Conservation (phyloP, 2,797 vertebrate genomes). For the Epinephelus awoara region DNA sequence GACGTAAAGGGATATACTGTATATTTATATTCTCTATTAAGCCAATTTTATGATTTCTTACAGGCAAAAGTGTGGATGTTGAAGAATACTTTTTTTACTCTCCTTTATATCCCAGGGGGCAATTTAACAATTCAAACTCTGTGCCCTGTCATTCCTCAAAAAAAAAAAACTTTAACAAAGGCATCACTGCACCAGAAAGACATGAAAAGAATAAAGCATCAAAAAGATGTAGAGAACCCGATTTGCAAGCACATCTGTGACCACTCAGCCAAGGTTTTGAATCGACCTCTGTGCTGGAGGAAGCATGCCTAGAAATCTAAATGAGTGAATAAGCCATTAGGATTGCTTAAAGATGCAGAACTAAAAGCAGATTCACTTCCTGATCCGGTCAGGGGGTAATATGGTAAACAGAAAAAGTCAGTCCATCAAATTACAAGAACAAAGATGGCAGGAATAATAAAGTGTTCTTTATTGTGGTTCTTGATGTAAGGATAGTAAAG, state of each 20-base stretch:
- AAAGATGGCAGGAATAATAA: neutral
- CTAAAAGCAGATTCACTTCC: neutral
- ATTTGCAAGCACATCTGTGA: conserved; percentile 32
- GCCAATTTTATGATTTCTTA: conserved; percentile 15
- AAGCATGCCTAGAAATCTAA: conserved; percentile 9
- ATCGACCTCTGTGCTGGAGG: conserved; percentile 5
- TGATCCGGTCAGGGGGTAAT: neutral
- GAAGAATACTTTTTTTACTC: neutral
- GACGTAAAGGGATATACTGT: neutral
- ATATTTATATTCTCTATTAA: conserved; percentile 5
- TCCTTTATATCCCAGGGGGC: neutral
- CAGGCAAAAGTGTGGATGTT: neutral
- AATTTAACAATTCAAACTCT: conserved; percentile 23
- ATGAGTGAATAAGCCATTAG: neutral
- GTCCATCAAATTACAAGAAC: neutral
- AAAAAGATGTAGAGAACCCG: conserved; percentile 25
- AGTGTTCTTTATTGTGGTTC: neutral
- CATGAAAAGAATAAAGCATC: conserved; percentile 43
- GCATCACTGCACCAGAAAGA: conserved; percentile 5
- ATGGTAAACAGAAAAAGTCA: neutral
- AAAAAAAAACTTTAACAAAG: conserved; percentile 27
- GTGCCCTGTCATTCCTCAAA: conserved; percentile 1
- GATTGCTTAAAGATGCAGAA: neutral
- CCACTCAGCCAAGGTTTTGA: conserved; percentile 14
- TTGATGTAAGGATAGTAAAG: neutral